Evolutionary conservation across 1,140 invertebrate species (phyloP).

Genomic region (Atta cephalotes): DNA sequence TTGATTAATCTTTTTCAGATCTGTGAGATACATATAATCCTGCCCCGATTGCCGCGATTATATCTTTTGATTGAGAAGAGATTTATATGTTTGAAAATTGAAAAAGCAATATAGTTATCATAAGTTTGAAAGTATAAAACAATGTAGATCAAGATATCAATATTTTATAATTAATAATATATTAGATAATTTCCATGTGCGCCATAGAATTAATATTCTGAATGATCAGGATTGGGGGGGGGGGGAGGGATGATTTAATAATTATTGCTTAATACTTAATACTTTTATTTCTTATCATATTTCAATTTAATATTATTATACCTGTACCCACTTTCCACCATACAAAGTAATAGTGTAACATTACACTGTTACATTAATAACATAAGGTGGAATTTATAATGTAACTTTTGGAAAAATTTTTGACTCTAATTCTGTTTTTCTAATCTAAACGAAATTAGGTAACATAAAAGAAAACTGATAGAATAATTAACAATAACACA

Average conservation of each 20-base stretch:
- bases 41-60: background rate
- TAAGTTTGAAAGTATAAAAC: background rate
- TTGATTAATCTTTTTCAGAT: slow-evolving; percentile 28
- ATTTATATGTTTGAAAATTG: background rate
- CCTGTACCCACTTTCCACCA: too few relatives aligned
- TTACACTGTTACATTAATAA: too few relatives aligned
- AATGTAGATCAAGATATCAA: background rate
- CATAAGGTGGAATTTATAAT: background rate
- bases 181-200: background rate
- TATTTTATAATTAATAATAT: background rate
- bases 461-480: too few relatives aligned
- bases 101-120: background rate
- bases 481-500: too few relatives aligned
- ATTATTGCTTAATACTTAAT: background rate
- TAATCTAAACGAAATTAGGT: too few relatives aligned
- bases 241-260: background rate
- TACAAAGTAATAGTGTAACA: too few relatives aligned
- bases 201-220: background rate
- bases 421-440: background rate
- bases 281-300: background rate
- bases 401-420: background rate
- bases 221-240: background rate
- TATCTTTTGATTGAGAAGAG: slow-evolving; percentile 5
- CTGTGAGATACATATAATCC: background rate
- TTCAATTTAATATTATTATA: background rate